Base-by-base conservation (phyloP, 2,797 vertebrate species). In the Micromesistius poutassou region DNA sequence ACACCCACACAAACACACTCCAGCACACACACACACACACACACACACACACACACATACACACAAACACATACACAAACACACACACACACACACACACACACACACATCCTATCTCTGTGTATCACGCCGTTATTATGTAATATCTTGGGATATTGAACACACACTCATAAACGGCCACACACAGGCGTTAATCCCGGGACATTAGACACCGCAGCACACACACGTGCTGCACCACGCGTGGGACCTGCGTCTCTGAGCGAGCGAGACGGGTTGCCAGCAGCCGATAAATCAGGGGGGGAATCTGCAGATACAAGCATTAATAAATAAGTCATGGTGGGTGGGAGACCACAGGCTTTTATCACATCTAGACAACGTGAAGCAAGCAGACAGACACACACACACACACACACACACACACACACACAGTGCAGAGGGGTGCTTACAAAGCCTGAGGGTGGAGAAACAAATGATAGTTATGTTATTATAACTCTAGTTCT, bases 101-200 rank as follows among this genome's bases (percentile, higher is more conserved):
- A 10, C 36, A 36, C 36, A 36, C n/a, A 16, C 19, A 16, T 2
- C 14, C 1, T 70, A 3, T 70, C 66, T 9, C 66, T 70, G n/a
- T 25, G 30, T 28, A 13, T 71, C 25, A 30, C 10, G 0, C 30
- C 19, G 12, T 30, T 5, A 71, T 30, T 31, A 71, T 71, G 2
- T 28, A 14, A 30, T 4, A 25, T 28, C 25, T 16, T 71, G 68
- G 25, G 10, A 19, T 71, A 74, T 5, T n/a, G 4, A 25, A 46
- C 76, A 72, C 38, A 78, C 66, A 62, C 77, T 42, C 25, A 72
- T 71, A 55, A 16, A 40, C 16, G 36, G 19, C 5, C 36, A 28
- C 74, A 74, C 74, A 25, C 55, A 62, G 1, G 16, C 19, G 19
- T 16, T 22, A 14, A 19, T 22, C 46, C 46, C 1, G 46, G 46